Conservation (phyloP, 2,888 invertebrate genomes). For the Drosophila tanythrix region DNA sequence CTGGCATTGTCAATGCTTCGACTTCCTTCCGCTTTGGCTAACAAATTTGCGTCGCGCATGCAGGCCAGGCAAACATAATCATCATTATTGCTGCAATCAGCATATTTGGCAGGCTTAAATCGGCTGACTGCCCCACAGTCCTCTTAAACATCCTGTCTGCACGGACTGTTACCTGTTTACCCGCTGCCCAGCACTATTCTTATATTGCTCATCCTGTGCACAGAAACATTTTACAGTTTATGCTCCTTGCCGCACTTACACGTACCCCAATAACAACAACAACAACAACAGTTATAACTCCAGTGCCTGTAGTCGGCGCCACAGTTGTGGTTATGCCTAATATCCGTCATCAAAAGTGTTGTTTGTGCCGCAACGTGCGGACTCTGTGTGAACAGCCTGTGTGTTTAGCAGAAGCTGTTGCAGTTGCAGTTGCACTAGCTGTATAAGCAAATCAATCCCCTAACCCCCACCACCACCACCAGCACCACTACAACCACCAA, state of each 20-base stretch:
- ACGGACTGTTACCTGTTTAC: constrained; percentile 10
- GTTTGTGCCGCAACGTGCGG: constrained; percentile 50
- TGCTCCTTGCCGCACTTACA: constrained; percentile 31
- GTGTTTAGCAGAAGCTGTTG: neutral
- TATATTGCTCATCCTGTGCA: constrained; percentile 47
- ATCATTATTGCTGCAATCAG: constrained; percentile 78
- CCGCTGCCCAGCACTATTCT: constrained; percentile 15
- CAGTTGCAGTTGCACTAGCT: neutral
- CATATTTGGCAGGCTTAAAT: constrained; percentile 74
- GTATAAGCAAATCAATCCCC: neutral
- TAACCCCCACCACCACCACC: too few species aligned
- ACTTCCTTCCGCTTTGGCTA: constrained; percentile 77
- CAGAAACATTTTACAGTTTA: constrained; percentile 66
- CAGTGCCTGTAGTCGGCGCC: constrained; percentile 37
- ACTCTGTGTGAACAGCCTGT: constrained; percentile 7
- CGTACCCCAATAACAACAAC: neutral
- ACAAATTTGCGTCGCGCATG: constrained; percentile 78
- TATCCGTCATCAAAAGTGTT: constrained; percentile 78
- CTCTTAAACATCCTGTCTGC: neutral
- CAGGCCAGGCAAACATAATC: constrained; percentile 76
- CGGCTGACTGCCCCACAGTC: neutral
- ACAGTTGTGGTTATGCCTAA: constrained; percentile 74
- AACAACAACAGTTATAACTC: neutral
- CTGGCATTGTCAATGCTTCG: constrained; percentile 79
- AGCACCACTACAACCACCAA: neutral